A percentile compares a stretch with the other conserved stretches of the same genome.
Conservation (phyloP, 1,140 invertebrate genomes). For the Caerostris darwini region DNA sequence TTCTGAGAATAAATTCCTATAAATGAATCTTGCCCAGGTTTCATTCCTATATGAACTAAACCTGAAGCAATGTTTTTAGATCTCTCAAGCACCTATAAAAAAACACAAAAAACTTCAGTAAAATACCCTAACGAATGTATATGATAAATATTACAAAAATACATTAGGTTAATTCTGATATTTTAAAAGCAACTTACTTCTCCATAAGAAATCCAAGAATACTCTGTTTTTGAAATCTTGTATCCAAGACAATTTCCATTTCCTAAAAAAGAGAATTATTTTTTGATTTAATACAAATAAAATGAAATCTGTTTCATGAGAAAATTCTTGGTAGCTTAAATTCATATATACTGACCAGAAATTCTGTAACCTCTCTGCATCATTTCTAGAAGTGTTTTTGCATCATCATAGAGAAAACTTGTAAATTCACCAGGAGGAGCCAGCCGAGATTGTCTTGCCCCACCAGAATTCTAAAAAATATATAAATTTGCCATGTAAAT, state of each 20-base stretch:
- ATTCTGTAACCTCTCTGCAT: conserved; percentile 82
- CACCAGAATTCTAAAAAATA: conserved; percentile 53
- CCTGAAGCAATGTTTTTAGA: conserved; percentile 96
- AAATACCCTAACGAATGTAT: neutral
- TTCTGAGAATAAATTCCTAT: conserved; percentile 97
- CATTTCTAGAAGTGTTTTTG: conserved; percentile 82
- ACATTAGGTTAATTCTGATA: neutral
- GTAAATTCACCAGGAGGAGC: conserved; percentile 85
- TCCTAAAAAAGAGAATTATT: conserved; percentile 87
- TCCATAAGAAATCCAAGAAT: conserved; percentile 96
- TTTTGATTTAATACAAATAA: neutral
- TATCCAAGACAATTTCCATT: conserved; percentile 96
- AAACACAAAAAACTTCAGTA: neutral
- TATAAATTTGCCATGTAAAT: neutral
- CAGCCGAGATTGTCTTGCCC: conserved; percentile 62
- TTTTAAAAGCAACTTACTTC: conserved; percentile 84
- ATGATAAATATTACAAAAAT: neutral
- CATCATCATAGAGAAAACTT: conserved; percentile 81
- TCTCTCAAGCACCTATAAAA: conserved; percentile 85
- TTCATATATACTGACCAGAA: conserved; percentile 78
- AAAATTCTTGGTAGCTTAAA: neutral
- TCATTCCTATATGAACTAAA: conserved; percentile 89
- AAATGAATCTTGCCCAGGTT: conserved; percentile 87
- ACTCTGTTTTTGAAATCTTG: conserved; percentile 91
- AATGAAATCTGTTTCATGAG: neutral